Evolutionary conservation across 1,140 invertebrate genomes (phyloP).

Genomic region (Luehdorfia chinensis): DNA sequence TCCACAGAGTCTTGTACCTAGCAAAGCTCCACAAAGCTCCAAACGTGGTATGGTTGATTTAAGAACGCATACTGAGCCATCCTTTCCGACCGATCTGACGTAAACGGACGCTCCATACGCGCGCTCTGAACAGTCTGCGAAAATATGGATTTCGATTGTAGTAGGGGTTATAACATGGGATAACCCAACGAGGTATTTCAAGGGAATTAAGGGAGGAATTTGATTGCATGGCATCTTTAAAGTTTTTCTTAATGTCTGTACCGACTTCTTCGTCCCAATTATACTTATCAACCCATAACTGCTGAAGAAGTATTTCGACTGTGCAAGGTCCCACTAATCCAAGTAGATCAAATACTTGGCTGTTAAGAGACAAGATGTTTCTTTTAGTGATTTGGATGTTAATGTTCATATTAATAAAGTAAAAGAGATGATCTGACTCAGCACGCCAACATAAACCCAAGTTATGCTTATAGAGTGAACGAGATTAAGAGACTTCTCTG

Average conservation of each 20-base stretch:
- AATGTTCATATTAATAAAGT: too few relatives aligned
- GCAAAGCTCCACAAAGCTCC: constrained; percentile 17
- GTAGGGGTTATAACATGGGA: neutral
- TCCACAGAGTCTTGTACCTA: constrained; percentile 4
- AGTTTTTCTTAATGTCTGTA: too few relatives aligned
- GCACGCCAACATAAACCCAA: too few relatives aligned
- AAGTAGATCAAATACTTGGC: constrained; percentile 28
- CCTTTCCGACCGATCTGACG: neutral
- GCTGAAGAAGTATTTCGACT: too few relatives aligned
- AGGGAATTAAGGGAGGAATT: too few relatives aligned
- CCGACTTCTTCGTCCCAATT: too few relatives aligned
- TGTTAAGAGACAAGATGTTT: constrained; percentile 24
- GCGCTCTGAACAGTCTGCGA: constrained; percentile 12
- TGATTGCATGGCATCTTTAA: too few relatives aligned
- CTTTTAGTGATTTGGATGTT: constrained; percentile 24
- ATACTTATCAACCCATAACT: too few relatives aligned
- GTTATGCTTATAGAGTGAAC: constrained; percentile 8
- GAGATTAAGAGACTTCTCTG: constrained; percentile 12
- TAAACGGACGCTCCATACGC: constrained; percentile 15
- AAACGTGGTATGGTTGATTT: constrained; percentile 17
- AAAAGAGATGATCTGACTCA: too few relatives aligned
- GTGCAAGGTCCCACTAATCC: constrained; percentile 19
- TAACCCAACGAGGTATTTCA: too few relatives aligned
- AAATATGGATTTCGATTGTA: constrained; percentile 6
- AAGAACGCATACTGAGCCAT: neutral